These are phyloP conservation scores for Chironomus tentans DNA, from an alignment of 2,888 invertebrate species.

Conservation along the genomic window DNA sequence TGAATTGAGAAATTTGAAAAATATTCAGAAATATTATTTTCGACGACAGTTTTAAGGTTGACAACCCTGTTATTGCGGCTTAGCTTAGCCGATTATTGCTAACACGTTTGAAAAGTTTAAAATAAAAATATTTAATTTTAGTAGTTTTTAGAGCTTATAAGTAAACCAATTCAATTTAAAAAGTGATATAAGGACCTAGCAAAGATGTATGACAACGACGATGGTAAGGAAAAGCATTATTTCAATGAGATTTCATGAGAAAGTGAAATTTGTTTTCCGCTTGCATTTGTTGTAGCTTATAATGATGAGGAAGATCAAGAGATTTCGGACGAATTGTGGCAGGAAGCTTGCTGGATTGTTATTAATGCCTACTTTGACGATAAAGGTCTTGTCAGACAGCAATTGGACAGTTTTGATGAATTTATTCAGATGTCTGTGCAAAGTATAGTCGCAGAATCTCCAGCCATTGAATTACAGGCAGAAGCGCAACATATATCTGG, in stretches of 20 bases:
- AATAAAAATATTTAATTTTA: background rate
- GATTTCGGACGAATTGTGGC: conserved; percentile 97
- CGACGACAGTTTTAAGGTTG: too few species aligned
- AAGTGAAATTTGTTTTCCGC: background rate
- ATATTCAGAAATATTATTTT: too few species aligned
- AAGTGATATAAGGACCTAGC: background rate
- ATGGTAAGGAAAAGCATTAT: conserved; percentile 8
- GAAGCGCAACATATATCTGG: conserved; percentile 96
- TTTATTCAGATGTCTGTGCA: conserved; percentile 99
- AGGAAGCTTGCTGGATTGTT: conserved; percentile 99
- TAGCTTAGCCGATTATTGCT: too few species aligned
- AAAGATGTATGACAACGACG: conserved; percentile 26
- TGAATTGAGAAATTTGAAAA: too few species aligned
- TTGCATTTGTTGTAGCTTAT: background rate
- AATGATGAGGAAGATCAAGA: conserved; percentile 85
- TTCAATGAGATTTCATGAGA: background rate
- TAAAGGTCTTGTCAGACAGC: conserved; percentile 97
- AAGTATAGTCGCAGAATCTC: conserved; percentile 97
- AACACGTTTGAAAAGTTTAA: too few species aligned
- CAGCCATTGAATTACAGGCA: conserved; percentile 92
- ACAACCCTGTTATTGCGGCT: too few species aligned
- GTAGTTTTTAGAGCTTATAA: background rate
- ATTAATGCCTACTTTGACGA: conserved; percentile 99
- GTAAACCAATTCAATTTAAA: background rate
- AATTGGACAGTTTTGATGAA: conserved; percentile 98